Evolutionary conservation across 23 tunicate genomes (phyloP), one percentile per base, ranked within the genome.

Genomic region (Oikopleura dioica): DNA sequence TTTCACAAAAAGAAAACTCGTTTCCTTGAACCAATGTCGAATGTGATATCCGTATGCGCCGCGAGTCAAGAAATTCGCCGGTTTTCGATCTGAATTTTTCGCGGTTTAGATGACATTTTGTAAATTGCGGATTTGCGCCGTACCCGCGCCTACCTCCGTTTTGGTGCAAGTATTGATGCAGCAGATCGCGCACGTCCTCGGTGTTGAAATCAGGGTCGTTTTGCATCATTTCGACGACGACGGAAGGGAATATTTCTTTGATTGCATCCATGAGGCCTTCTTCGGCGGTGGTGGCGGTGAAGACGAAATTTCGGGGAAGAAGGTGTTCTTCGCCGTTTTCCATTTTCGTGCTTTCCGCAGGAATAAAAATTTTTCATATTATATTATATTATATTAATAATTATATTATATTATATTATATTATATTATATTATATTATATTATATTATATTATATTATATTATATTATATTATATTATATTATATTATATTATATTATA

Each of bases 21-120:
- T n/a, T n/a, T n/a, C n/a, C n/a, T n/a, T 63, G 33, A 16, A 63
- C 72, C 72, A 63, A 63, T 63, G 72, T 2, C 72, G 72, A 63
- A 63, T 63, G 26, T 63, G 72, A 63, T 63, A 63, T 2, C 72
- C 72, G 26, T 21, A 63, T 2, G 26, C 72, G 4, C 72, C 72
- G 30, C 72, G 72, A 2, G 72, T 63, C 4, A 63, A 2, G 33
- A 63, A 63, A 63, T 63, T 63, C 2, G 72, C 72, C 32, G 72
- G 72, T 63, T 63, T 63, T 23, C 72, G 72, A 63, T 63, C 72
- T 63, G 26, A 63, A 63, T 44, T 44, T 44, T 44, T 44, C 21
- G 21, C 9, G 9, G 55, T 21, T 44, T 21, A 44, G 55, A 9
- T 44, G 21, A 44, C 21, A 44, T 44, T 44, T 44, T 44, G 9